phyloP scores from a whole-genome alignment of 2,797 vertebrate genomes.

The Gadopsis marmoratus region DNA sequence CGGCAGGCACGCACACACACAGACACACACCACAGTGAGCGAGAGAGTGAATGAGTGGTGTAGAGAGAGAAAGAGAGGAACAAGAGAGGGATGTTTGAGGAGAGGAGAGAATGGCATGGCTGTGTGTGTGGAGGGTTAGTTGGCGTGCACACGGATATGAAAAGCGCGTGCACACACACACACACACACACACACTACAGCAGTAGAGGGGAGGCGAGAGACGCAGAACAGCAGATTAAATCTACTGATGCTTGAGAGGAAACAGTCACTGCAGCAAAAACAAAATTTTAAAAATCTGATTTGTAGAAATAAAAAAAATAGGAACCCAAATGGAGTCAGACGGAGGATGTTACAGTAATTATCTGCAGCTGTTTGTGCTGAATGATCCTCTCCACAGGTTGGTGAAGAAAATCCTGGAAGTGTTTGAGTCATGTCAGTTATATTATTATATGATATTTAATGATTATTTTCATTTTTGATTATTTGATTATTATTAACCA shows the following conservation, averaged over 20 bases:
- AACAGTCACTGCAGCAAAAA: not conserved
- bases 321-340: not conserved
- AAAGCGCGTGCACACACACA: conserved; percentile 19
- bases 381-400: too few relatives aligned
- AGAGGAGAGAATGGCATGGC: conserved; percentile 20
- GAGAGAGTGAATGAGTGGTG: not conserved
- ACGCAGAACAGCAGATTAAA: conserved; percentile 5
- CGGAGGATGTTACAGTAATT: not conserved
- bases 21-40: not conserved
- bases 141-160: not conserved
- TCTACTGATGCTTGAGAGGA: conserved; percentile 20
- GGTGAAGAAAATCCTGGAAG: too few relatives aligned
- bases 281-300: too few relatives aligned
- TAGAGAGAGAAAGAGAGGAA: conserved; percentile 8
- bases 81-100: conserved; percentile 22
- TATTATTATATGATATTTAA: too few relatives aligned
- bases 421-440: too few relatives aligned
- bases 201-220: conserved; percentile 19
- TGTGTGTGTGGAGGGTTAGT: not conserved
- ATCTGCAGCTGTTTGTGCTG: too few relatives aligned
- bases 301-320: not conserved
- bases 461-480: too few relatives aligned
- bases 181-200: not conserved
- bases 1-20: conserved; percentile 24
- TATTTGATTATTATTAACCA: too few relatives aligned